These are phyloP conservation scores for Calidris pygmaea DNA, from an alignment of 2,113 vertebrate species.

Conservation along the genomic window DNA sequence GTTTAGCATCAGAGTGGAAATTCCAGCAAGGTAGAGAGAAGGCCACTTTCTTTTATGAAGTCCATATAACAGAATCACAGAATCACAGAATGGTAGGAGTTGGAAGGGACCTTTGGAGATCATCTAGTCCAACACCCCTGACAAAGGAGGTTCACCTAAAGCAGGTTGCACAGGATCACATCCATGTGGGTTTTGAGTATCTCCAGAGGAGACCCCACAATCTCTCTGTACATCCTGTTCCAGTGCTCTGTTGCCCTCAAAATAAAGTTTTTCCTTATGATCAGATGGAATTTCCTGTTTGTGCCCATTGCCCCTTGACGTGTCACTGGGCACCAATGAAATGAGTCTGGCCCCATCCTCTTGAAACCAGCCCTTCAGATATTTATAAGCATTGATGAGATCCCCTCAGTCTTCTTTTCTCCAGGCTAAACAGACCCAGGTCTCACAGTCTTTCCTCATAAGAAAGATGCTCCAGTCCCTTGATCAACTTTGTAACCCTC, in stretches of 20 bases:
- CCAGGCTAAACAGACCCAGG: background rate
- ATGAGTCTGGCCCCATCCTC: background rate
- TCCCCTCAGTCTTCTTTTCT: background rate
- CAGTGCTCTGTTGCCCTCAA: background rate
- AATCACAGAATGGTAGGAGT: background rate
- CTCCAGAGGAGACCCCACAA: background rate
- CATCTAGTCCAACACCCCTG: background rate
- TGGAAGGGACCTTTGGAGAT: background rate
- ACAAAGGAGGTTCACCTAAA: background rate
- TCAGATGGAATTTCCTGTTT: background rate
- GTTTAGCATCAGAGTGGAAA: background rate
- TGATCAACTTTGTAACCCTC: background rate
- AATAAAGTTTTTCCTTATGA: background rate
- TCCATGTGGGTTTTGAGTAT: background rate
- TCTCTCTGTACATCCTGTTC: background rate
- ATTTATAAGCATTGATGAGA: background rate
- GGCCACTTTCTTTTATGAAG: background rate
- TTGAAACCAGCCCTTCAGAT: background rate
- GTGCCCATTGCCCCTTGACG: background rate
- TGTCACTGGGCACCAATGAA: background rate
- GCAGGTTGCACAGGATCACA: background rate
- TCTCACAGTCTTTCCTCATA: background rate
- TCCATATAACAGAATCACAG: background rate
- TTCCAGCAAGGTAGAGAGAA: background rate
- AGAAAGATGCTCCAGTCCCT: background rate